Percentiles rank a stretch among this genome's conserved stretches.
Conservation (phyloP, 2,888 invertebrate genomes). For the Sylvicola fuscatus region DNA sequence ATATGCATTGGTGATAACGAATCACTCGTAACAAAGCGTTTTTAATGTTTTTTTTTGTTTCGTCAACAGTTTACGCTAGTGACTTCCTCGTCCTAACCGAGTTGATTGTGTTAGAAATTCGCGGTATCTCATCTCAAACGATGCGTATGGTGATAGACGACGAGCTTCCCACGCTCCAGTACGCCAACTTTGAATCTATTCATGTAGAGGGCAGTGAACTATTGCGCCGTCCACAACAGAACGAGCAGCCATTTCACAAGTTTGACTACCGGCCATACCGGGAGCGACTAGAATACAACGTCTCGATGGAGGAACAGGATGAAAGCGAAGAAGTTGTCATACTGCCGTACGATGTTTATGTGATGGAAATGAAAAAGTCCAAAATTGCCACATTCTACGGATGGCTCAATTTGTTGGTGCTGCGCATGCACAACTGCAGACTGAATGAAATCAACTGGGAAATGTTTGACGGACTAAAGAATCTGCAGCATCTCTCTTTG, state of each 20-base stretch:
- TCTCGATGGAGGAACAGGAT: slow-evolving; percentile 13
- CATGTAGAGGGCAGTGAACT: slow-evolving; percentile 24
- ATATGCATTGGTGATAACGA: no score
- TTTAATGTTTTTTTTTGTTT: no score
- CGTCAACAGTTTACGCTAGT: slow-evolving; percentile 21
- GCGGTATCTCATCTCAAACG: slow-evolving; percentile 29
- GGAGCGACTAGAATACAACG: slow-evolving; percentile 13
- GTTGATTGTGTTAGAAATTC: slow-evolving; percentile 35
- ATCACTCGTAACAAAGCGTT: no score
- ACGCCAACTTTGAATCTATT: slow-evolving; percentile 32
- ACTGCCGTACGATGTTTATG: slow-evolving; percentile 40
- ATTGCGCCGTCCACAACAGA: slow-evolving; percentile 16
- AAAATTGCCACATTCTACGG: slow-evolving; percentile 22
- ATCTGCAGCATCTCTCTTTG: slow-evolving; percentile 36
- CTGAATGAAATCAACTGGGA: slow-evolving; percentile 42
- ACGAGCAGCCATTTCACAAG: slow-evolving; percentile 18
- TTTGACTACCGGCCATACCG: slow-evolving; percentile 23
- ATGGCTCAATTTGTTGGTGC: slow-evolving; percentile 29
- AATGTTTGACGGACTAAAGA: slow-evolving; percentile 41
- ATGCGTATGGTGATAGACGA: slow-evolving; percentile 28
- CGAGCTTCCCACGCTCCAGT: slow-evolving; percentile 25
- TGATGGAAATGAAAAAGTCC: slow-evolving; percentile 29
- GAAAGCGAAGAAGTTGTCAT: slow-evolving; percentile 27
- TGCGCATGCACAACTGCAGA: slow-evolving; percentile 37
- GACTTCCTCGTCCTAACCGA: slow-evolving; percentile 20